Base-by-base conservation (phyloP, 2,888 invertebrate genomes). In the Nycteola revayana region DNA sequence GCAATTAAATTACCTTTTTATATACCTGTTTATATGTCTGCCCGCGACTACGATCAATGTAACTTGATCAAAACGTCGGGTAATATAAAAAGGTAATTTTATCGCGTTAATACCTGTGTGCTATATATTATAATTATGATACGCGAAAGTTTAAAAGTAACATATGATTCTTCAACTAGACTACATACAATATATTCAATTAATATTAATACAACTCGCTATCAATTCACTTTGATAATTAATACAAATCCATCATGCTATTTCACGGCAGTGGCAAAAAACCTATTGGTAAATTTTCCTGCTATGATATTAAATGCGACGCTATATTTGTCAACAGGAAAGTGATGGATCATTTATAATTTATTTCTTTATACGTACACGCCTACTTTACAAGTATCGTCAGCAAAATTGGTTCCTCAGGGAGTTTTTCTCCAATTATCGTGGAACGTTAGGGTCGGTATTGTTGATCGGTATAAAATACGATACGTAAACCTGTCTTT, bases 381-480 rank as follows among this genome's bases (percentile, higher is more conserved):
- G 52, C 64, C 62, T 56, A 61, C 56, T 67, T 66, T 57, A 66
- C 49, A 61, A 66, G 67, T 50, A 66, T 48, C 66, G 72, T 68
- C 73, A 68, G 66, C 69, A 60, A 82, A 86, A 86, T 86, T 86
- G 81, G 82, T 61, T 85, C 85, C 82, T 73, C 52, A 51, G 85
- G 80, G 85, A 85, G 67, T 68, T 75, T 76, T 80, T 73, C 75
- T 78, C 78, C 78, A 78, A 80, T 83, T 82, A 82, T 81, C 76
- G 77, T 67, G 64, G 65, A 73, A 71, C 65, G 68, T 51, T 64
- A 68, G 72, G 76, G 71, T 66, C 70, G 69, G 66, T 57, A 71
- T 79, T 78, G 76, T 82, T 75, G 81, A 84, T 84, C 76, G 78
- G 73, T 75, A 82, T 79, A 77, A 79, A 79, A 83, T 80, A 78